A percentile compares a stretch with the other conserved stretches of the same genome.
These are phyloP conservation scores for Eilema caniola DNA, from an alignment of 2,888 invertebrate species.

Conservation along the genomic window DNA sequence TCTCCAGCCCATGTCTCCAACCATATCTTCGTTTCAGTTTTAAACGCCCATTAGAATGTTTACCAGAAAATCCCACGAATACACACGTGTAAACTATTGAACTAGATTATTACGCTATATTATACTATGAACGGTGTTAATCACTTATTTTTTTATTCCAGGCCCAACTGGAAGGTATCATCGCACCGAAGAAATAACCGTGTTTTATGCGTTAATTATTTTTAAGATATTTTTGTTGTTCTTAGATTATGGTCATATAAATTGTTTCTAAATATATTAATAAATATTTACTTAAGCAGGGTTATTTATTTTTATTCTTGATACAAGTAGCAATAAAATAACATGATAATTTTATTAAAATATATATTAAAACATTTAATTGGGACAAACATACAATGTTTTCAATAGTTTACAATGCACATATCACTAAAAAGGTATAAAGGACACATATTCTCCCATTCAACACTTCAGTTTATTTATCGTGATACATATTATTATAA, in stretches of 20 bases:
- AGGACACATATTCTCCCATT: constrained; percentile 79
- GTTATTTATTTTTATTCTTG: constrained; percentile 13
- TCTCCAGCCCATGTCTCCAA: too few relatives aligned
- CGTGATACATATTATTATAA: constrained; percentile 37
- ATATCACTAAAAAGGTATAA: constrained; percentile 82
- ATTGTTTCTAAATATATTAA: constrained; percentile 46
- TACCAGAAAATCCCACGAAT: too few relatives aligned
- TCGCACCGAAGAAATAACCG: constrained; percentile 95
- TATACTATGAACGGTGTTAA: neutral
- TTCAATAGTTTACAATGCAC: constrained; percentile 86
- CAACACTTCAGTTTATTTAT: constrained; percentile 55
- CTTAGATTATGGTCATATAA: constrained; percentile 42
- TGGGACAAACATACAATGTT: constrained; percentile 86
- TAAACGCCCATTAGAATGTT: too few relatives aligned
- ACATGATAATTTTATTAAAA: constrained; percentile 79
- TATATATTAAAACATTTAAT: constrained; percentile 87
- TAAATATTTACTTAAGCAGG: constrained; percentile 30
- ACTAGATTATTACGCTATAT: too few relatives aligned
- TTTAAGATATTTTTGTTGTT: constrained; percentile 49
- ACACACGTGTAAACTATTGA: too few relatives aligned
- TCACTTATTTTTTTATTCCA: constrained; percentile 67
- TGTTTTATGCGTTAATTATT: constrained; percentile 44
- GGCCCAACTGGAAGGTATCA: constrained; percentile 97
- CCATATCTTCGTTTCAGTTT: too few relatives aligned
- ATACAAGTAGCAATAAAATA: constrained; percentile 54